Conservation (phyloP, 2,888 invertebrate species). For the Zeuzera pyrina region DNA sequence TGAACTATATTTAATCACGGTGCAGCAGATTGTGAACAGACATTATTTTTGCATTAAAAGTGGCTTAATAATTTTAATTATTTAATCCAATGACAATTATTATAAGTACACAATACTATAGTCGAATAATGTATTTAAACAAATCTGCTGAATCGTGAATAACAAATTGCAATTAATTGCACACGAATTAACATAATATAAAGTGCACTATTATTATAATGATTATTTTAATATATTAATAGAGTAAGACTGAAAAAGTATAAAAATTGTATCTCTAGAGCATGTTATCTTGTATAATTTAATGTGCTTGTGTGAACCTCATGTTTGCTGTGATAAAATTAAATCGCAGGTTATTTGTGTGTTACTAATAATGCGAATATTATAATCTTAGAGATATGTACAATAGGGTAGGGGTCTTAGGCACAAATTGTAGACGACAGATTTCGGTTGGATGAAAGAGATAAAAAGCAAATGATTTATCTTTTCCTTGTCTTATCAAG, state of each 20-base stretch:
- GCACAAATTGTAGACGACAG: too few relatives aligned
- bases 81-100: too few relatives aligned
- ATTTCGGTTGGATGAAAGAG: not conserved
- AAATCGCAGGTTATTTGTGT: not conserved
- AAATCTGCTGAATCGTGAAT: constrained; percentile 37
- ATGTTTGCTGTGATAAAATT: constrained; percentile 51
- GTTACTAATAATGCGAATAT: too few relatives aligned
- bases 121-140: too few relatives aligned
- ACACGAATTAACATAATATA: constrained; percentile 48
- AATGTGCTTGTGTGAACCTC: constrained; percentile 46
- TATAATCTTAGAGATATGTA: too few relatives aligned
- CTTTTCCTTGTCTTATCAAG: too few relatives aligned
- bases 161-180: constrained; percentile 36
- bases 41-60: too few relatives aligned
- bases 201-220: constrained; percentile 57
- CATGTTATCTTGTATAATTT: constrained; percentile 20
- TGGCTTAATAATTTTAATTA: too few relatives aligned
- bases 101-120: too few relatives aligned
- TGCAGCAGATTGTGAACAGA: constrained; percentile 39
- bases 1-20: constrained; percentile 32
- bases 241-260: constrained; percentile 64
- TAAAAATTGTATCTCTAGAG: constrained; percentile 36
- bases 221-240: constrained; percentile 40
- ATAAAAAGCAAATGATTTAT: not conserved
- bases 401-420: too few relatives aligned